These are phyloP conservation scores for Zaprionus capensis DNA, from an alignment of 1,140 invertebrate genomes.

Conservation along the genomic window DNA sequence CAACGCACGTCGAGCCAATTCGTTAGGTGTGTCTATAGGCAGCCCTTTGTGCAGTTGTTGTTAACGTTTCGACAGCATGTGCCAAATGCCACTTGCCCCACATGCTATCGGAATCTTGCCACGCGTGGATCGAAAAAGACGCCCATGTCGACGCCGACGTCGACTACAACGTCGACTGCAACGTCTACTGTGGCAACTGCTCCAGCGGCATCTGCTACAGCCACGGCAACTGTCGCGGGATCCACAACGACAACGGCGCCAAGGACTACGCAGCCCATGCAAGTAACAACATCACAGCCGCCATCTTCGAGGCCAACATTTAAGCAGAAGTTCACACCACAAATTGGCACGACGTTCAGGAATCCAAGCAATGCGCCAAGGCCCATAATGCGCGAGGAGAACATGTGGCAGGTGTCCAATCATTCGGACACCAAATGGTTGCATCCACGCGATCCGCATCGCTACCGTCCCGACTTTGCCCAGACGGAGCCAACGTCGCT, in stretches of 20 bases:
- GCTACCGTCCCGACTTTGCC: slow-evolving; percentile 56
- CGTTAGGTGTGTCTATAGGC: slow-evolving; percentile 15
- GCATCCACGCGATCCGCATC: slow-evolving; percentile 25
- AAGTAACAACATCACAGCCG: no score
- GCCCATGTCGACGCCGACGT: not conserved
- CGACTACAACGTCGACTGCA: not conserved
- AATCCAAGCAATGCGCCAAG: not conserved
- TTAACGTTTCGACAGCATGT: not conserved
- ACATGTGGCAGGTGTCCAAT: slow-evolving; percentile 54
- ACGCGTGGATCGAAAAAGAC: not conserved
- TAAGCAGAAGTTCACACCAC: no score
- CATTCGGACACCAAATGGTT: slow-evolving; percentile 54
- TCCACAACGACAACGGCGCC: not conserved
- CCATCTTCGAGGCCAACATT: no score
- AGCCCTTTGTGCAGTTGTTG: not conserved
- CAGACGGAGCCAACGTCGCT: slow-evolving; percentile 45
- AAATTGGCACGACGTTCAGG: not conserved
- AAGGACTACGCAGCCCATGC: no score
- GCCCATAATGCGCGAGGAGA: slow-evolving; percentile 51
- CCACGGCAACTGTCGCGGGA: not conserved
- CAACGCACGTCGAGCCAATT: slow-evolving; percentile 25
- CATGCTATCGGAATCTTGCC: not conserved
- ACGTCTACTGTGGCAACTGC: not conserved
- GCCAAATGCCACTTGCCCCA: not conserved
- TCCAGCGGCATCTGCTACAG: not conserved